These are phyloP conservation scores for Helicoverpa armigera DNA, from an alignment of 1,140 invertebrate species.

Conservation along the genomic window DNA sequence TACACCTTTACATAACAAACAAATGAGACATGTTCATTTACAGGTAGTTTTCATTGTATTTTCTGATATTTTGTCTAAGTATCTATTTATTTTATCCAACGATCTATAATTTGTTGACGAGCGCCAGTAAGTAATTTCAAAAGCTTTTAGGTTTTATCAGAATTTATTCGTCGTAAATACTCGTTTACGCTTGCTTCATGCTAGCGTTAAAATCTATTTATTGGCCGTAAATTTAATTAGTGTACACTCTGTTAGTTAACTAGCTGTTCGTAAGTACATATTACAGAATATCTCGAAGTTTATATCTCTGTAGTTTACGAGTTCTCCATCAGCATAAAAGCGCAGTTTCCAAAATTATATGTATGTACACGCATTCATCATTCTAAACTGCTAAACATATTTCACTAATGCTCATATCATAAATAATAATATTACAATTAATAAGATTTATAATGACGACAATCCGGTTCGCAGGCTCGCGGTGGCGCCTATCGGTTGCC, in stretches of 20 bases:
- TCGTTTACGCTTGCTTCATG: no score
- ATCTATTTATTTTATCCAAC: no score
- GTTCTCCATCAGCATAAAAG: background rate
- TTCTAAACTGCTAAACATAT: background rate
- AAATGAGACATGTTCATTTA: no score
- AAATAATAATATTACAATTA: slow-evolving; percentile 51
- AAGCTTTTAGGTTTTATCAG: no score
- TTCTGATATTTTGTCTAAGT: no score
- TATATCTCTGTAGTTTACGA: slow-evolving; percentile 3
- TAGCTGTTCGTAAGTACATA: background rate
- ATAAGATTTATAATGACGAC: slow-evolving; percentile 52
- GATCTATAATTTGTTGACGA: no score
- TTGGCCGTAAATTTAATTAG: background rate
- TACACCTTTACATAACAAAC: no score
- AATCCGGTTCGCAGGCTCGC: slow-evolving; percentile 33
- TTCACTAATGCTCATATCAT: slow-evolving; percentile 26
- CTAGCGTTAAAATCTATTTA: background rate
- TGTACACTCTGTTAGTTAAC: background rate
- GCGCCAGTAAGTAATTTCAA: no score
- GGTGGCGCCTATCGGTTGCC: slow-evolving; percentile 52
- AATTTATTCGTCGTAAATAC: no score
- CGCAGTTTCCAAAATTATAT: slow-evolving; percentile 9
- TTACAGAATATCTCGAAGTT: background rate
- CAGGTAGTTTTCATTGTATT: no score
- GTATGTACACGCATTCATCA: background rate